phyloP scores from a whole-genome alignment of 2,797 vertebrate species.

The Notamacropus eugenii region DNA sequence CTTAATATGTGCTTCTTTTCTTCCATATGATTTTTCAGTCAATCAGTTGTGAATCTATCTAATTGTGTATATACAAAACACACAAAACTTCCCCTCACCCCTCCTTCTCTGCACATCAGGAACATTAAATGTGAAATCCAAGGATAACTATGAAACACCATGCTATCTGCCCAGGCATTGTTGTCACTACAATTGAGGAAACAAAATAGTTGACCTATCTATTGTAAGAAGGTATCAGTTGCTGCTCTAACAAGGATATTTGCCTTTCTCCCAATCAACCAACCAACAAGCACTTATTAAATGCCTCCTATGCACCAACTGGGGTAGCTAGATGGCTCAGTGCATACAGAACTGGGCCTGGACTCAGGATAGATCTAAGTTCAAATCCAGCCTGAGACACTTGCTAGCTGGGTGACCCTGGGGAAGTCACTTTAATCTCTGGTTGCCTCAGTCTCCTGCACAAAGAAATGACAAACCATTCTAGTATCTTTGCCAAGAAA shows the following conservation, averaged over 20 bases:
- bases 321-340: neutral
- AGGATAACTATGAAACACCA: neutral
- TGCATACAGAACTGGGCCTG: neutral
- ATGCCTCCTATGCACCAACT: neutral
- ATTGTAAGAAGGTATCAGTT: neutral
- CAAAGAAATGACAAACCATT: neutral
- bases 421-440: neutral
- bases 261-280: neutral
- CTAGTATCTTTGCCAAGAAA: neutral
- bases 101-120: neutral
- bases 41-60: neutral
- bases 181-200: neutral
- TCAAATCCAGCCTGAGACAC: neutral
- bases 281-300: neutral
- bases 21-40: neutral
- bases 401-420: neutral
- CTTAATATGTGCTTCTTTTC: neutral
- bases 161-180: neutral
- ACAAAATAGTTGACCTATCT: neutral
- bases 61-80: neutral
- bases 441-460: neutral
- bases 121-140: neutral
- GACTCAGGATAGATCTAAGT: neutral
- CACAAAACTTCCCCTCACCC: neutral
- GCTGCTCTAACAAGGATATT: neutral